Base-by-base conservation (phyloP, 1,140 invertebrate species). In the Calosoma granatense region DNA sequence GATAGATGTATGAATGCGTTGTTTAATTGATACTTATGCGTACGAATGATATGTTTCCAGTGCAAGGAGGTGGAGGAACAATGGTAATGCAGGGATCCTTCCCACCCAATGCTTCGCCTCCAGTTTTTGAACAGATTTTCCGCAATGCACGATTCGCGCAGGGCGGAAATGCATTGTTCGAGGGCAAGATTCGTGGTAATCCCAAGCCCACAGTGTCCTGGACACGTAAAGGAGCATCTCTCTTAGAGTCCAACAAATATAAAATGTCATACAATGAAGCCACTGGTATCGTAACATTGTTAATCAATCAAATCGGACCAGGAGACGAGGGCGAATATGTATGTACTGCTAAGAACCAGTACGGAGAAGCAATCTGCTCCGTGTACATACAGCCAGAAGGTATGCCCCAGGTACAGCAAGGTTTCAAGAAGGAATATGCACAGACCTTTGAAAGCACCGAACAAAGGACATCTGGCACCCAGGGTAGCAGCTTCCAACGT, bases 291-390 rank as follows among this genome's bases (percentile, higher is more conserved):
- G 92, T 95, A 51, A 86, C 84, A 15, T 77, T 96, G 56, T 79
- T 92, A 56, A 97, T 98, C 64, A 90, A 88, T 70, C 83, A 88
- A 65, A 92, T 96, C 58, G 90, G 90, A 55, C 90, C 92, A 20
- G 92, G 92, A 26, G 94, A 97, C 72, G 92, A 94, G 71, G 94
- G 94, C 58, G 92, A 97, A 74, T 97, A 97, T 72, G 94, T 90
- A 1, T 96, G 94, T 72, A 92, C 86, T 55, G 93, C 94, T 9
- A 81, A 87, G 57, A 97, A 97, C 72, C 86, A 90, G 67, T 93
- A 90, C 65, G 94, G 94, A 56, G 92, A 94, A 77, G 92, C 91
- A 19, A 91, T 94, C 63, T 94, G 92, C 71, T 93, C 91, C 39
- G 91, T 94, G n/a, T 92, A 86, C 67, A 94, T 96, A 65, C 89